A percentile compares a stretch with the other conserved stretches of the same genome.
phyloP scores from a whole-genome alignment of 2,888 invertebrate genomes.

The Pseudococcus longispinus region DNA sequence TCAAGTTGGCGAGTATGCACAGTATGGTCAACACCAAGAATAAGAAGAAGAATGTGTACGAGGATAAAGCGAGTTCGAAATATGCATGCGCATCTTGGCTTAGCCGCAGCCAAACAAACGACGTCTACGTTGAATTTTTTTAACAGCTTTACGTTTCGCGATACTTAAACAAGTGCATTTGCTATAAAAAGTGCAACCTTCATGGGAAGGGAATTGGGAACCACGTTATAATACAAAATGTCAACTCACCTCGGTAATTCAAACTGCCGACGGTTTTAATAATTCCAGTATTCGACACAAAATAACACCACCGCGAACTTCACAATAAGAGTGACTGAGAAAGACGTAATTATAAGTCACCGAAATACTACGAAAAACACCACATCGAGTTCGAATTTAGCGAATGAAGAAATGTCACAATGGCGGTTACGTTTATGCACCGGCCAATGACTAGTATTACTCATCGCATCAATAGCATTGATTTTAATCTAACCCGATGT shows the following conservation, averaged over 20 bases:
- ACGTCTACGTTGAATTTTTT: no score
- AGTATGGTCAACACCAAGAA: no score
- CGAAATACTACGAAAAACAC: neutral
- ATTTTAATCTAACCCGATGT: neutral
- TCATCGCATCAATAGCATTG: neutral
- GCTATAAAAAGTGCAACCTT: neutral
- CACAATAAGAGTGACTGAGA: no score
- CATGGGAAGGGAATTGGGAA: neutral
- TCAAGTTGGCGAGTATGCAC: no score
- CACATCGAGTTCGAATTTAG: neutral
- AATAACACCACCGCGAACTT: conserved; percentile 3
- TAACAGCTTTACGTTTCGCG: no score
- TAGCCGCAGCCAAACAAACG: no score
- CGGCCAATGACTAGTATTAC: neutral
- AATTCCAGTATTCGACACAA: neutral
- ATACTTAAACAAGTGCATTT: no score
- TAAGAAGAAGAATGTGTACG: no score
- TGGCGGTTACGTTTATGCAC: neutral
- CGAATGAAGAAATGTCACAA: neutral
- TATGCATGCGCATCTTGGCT: no score
- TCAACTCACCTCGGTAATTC: neutral
- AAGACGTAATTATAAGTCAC: neutral
- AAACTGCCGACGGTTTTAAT: neutral
- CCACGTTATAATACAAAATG: neutral
- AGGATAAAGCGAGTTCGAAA: no score